These are phyloP conservation scores for Abscondita cerata DNA, from an alignment of 2,888 invertebrate genomes.

Conservation along the genomic window DNA sequence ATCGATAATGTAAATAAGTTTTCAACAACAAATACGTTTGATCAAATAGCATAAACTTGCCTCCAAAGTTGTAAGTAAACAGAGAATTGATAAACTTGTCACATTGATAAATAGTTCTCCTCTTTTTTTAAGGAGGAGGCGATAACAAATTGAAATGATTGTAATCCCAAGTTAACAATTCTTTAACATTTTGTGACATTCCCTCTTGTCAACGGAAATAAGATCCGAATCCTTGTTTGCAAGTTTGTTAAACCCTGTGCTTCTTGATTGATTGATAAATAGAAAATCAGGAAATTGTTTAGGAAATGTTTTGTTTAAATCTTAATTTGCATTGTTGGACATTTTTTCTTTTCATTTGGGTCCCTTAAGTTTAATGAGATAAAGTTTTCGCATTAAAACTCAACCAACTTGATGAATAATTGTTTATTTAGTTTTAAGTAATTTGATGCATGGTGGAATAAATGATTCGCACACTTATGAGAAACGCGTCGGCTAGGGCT, in stretches of 20 bases:
- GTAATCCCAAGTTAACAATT: constrained; percentile 26
- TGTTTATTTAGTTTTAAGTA: constrained; percentile 1
- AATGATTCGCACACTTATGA: constrained; percentile 2
- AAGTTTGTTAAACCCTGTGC: constrained; percentile 14
- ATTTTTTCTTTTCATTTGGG: too few species aligned
- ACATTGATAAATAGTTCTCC: background rate
- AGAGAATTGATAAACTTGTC: too few species aligned
- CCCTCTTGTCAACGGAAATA: constrained; percentile 20
- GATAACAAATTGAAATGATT: constrained; percentile 30
- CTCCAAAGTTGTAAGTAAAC: too few species aligned
- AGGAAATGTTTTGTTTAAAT: too few species aligned
- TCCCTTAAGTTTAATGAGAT: too few species aligned
- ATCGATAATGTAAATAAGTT: too few species aligned
- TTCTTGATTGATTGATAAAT: constrained; percentile 39
- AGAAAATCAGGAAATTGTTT: constrained; percentile 9
- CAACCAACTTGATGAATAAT: too few species aligned
- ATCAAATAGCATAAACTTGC: too few species aligned
- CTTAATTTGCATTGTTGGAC: too few species aligned
- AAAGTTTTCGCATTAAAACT: too few species aligned
- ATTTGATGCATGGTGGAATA: constrained; percentile 7
- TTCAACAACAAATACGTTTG: too few species aligned
- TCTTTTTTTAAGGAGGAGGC: background rate
- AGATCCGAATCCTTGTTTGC: constrained; percentile 19
- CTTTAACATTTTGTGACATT: constrained; percentile 16
- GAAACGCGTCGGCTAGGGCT: background rate